These are phyloP conservation scores for Telmatochromis sp. DNA, from an alignment of 2,113 vertebrate species.

Conservation along the genomic window DNA sequence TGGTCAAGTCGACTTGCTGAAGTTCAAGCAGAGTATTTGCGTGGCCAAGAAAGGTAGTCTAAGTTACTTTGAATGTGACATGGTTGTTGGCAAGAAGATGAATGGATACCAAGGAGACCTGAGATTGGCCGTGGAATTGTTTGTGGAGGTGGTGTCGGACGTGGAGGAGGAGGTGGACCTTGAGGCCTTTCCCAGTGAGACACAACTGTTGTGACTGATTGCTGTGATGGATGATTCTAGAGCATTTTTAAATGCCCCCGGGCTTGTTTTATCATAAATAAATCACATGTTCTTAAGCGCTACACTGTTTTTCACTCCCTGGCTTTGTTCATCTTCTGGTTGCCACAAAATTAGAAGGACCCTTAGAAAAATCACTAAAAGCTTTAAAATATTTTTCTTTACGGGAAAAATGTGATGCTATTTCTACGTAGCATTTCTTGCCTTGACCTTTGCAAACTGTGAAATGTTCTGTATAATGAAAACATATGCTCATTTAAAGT, in stretches of 20 bases:
- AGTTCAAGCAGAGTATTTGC: neutral
- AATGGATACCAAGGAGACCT: neutral
- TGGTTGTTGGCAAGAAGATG: neutral
- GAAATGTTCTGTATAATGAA: neutral
- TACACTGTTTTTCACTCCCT: neutral
- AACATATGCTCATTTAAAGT: neutral
- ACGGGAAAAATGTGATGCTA: neutral
- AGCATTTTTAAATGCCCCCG: neutral
- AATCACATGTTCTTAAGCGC: neutral
- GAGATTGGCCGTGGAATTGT: neutral
- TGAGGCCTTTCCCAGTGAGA: neutral
- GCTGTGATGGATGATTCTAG: neutral
- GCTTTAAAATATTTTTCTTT: neutral
- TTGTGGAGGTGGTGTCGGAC: neutral
- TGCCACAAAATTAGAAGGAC: neutral
- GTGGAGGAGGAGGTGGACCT: neutral
- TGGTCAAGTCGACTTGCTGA: neutral
- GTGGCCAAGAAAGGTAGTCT: neutral
- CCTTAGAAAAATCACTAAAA: neutral
- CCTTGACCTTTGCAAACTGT: neutral
- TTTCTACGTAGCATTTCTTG: neutral
- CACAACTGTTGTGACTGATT: neutral
- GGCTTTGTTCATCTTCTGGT: neutral
- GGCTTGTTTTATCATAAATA: neutral
- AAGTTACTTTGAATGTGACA: neutral